Conservation (phyloP, 1,140 invertebrate genomes). For the Contarinia nasturtii region DNA sequence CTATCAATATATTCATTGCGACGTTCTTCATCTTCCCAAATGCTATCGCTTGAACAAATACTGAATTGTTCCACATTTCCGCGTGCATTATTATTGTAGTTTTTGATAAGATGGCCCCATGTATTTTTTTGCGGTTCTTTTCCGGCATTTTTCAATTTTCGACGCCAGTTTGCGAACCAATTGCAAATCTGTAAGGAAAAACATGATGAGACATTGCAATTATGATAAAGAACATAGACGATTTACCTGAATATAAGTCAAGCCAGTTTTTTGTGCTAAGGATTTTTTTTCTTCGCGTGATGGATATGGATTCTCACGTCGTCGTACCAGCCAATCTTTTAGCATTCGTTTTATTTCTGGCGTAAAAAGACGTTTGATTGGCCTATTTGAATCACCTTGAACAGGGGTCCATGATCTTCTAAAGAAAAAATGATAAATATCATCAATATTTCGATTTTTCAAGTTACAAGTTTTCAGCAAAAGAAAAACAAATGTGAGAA, state of each 20-base stretch:
- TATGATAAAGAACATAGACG: background rate
- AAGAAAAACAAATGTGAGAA: background rate
- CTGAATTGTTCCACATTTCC: conserved; percentile 56
- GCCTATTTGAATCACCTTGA: conserved; percentile 17
- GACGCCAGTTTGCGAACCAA: conserved; percentile 57
- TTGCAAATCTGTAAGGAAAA: conserved; percentile 38
- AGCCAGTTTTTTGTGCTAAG: conserved; percentile 41
- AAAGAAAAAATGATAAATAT: background rate
- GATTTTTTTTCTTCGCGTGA: conserved; percentile 50
- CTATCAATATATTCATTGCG: background rate
- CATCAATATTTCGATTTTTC: background rate
- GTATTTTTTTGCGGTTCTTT: conserved; percentile 38
- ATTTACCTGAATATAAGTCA: conserved; percentile 45
- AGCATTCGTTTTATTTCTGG: conserved; percentile 51
- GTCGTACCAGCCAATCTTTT: conserved; percentile 47
- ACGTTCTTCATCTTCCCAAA: conserved; percentile 41
- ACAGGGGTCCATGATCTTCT: conserved; percentile 21
- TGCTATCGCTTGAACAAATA: conserved; percentile 50
- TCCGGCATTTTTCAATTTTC: conserved; percentile 49
- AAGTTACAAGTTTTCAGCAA: background rate
- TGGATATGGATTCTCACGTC: conserved; percentile 52
- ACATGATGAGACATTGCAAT: background rate
- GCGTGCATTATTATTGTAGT: conserved; percentile 46
- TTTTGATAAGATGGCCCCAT: conserved; percentile 50
- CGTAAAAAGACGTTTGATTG: conserved; percentile 45